Base-by-base conservation (phyloP, 2,888 invertebrate genomes). In the Nasonovia ribisnigri region DNA sequence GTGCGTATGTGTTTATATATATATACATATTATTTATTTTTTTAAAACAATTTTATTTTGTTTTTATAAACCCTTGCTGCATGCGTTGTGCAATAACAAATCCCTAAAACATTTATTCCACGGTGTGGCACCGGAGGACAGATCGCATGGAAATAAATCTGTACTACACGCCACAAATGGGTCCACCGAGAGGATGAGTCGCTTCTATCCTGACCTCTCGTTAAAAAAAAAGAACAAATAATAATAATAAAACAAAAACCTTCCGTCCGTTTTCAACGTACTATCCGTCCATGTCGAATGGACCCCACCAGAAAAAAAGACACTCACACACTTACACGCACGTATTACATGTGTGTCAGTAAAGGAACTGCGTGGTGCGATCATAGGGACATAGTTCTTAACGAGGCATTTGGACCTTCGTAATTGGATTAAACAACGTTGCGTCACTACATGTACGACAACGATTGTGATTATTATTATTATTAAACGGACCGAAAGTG, bases 341-440 rank as follows among this genome's bases (percentile, higher is more conserved):
- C 36, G 29, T n/a, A 29, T 26, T 36, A 8, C 20, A 42, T 77
- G 20, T 77, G 77, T 36, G 36, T 36, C 77, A 77, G 36, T 77
- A 20, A 77, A 77, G 36, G 20, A 36, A 77, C 36, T 77, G 2
- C 3, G 77, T 36, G 20, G 36, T 36, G 13, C 42, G 88, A 54
- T 54, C 88, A 26, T 11, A 46, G 4, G 90, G 46, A 46, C 67
- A 48, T 8, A n/a, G 54, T 36, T 77, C 67, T 90, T 77, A 77
- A 77, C 90, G 88, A 88, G 57, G 54, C 54, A 48, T 48, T 24
- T 36, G 90, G 24, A 48, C 90, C 90, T n/a, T n/a, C 20, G 77
- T 77, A 90, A 51, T 90, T 51, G 90, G 67, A 90, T 90, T 77
- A 77, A 48, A 51, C 77, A 42, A 77, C 48, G 36, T 36, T 26